Conservation (phyloP, 2,113 vertebrate genomes). For the Oreochromis tanganicae region DNA sequence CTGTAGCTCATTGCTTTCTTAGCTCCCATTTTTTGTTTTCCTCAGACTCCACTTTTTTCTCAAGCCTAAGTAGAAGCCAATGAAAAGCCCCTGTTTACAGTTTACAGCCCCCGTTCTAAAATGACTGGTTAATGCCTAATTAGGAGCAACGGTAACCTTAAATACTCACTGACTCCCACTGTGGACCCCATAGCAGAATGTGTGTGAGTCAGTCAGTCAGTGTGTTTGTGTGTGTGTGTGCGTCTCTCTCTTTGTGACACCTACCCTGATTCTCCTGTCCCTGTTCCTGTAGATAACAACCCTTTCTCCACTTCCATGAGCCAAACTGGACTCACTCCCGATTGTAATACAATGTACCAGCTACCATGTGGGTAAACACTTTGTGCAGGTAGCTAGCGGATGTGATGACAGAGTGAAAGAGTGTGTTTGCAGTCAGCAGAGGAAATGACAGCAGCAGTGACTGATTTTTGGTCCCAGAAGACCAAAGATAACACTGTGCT, state of each 20-base stretch:
- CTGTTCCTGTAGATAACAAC: constrained; percentile 54
- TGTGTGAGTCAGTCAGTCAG: not conserved
- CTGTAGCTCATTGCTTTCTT: not conserved
- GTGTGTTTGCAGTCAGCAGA: not conserved
- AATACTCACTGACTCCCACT: not conserved
- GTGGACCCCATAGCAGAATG: not conserved
- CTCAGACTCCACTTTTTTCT: not conserved
- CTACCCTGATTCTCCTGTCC: constrained; percentile 35
- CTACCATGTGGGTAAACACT: constrained; percentile 24
- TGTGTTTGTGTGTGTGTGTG: not conserved
- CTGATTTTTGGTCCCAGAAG: not conserved
- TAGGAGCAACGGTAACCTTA: not conserved
- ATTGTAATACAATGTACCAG: constrained; percentile 31
- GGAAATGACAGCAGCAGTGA: not conserved
- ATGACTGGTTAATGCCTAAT: not conserved
- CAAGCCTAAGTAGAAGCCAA: not conserved
- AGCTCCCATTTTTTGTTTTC: not conserved
- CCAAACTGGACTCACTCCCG: constrained; percentile 56
- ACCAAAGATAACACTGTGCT: not conserved
- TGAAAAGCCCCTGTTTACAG: not conserved
- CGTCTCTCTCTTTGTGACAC: not conserved
- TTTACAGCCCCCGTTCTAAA: not conserved
- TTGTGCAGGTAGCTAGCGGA: constrained; percentile 8
- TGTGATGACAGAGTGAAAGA: not conserved
- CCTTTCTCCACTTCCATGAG: constrained; percentile 7